A percentile compares a stretch with the other conserved stretches of the same genome.
phyloP scores from a whole-genome alignment of 2,113 vertebrate species.

The Callopanchax toddi region DNA sequence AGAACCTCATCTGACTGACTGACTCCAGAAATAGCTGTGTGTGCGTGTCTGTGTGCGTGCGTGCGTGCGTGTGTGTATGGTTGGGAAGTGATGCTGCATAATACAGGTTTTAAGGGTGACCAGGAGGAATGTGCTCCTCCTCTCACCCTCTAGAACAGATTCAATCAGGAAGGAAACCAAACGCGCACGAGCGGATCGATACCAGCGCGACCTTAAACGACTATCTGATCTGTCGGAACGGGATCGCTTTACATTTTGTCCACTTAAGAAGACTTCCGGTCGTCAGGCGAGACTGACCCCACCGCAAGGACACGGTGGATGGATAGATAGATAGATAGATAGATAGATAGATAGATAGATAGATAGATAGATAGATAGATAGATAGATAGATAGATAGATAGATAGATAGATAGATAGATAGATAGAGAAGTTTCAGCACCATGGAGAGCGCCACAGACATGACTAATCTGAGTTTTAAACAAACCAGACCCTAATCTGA shows the following conservation, averaged over 20 bases:
- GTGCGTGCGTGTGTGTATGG: conserved; percentile 21
- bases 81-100: conserved; percentile 51
- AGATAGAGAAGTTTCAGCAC: conserved; percentile 24
- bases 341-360: conserved; percentile 21
- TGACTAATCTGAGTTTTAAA: too few relatives aligned
- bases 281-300: conserved; percentile 32
- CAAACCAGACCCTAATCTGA: too few relatives aligned
- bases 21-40: conserved; percentile 53
- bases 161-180: conserved; percentile 8
- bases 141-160: conserved; percentile 3
- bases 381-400: conserved; percentile 22
- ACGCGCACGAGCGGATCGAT: conserved; percentile 50
- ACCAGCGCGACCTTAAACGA: conserved; percentile 61
- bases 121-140: conserved; percentile 26
- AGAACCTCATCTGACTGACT: conserved; percentile 53
- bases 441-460: conserved; percentile 9
- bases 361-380: conserved; percentile 21
- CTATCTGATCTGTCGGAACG: conserved; percentile 58
- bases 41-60: conserved; percentile 14
- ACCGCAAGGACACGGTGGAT: conserved; percentile 38
- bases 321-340: conserved; percentile 18
- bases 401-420: conserved; percentile 22
- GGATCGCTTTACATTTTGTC: conserved; percentile 51
- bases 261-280: conserved; percentile 54
- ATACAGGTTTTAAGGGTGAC: conserved; percentile 62